phyloP scores from a whole-genome alignment of 2,797 vertebrate species.

The Ara ararauna region DNA sequence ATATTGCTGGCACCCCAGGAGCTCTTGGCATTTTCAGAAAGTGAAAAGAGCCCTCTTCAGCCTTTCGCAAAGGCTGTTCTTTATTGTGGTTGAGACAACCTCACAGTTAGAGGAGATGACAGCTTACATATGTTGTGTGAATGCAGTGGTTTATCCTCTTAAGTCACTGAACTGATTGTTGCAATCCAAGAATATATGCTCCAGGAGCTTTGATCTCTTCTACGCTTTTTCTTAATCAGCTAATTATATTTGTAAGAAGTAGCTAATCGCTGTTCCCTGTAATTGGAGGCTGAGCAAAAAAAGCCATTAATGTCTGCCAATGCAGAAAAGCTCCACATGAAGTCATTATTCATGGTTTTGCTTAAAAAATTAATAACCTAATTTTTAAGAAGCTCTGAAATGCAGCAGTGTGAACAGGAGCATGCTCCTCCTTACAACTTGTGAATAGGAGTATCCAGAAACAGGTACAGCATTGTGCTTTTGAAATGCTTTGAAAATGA shows the following conservation, averaged over 20 bases:
- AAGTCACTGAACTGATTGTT: background rate
- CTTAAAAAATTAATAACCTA: background rate
- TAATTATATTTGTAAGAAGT: slow-evolving; percentile 44
- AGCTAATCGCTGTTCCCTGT: slow-evolving; percentile 18
- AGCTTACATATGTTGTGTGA: slow-evolving; percentile 21
- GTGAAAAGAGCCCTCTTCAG: background rate
- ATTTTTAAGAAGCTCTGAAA: slow-evolving; percentile 1
- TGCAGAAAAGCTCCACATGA: slow-evolving; percentile 24
- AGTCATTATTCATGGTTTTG: slow-evolving; percentile 10
- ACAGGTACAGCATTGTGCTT: background rate
- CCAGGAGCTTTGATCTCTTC: slow-evolving; percentile 27
- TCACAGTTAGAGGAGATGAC: slow-evolving; percentile 42
- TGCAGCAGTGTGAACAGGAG: background rate
- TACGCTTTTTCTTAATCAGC: slow-evolving; percentile 18
- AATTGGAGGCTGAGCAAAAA: slow-evolving; percentile 28
- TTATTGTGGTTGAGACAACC: slow-evolving; percentile 29
- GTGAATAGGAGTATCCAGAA: background rate
- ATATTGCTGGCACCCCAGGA: slow-evolving; percentile 19
- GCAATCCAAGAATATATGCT: background rate
- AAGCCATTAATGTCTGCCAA: background rate
- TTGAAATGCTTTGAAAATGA: background rate
- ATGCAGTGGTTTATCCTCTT: slow-evolving; percentile 34
- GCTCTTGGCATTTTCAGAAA: slow-evolving; percentile 38
- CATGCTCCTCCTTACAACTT: background rate
- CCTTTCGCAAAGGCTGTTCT: slow-evolving; percentile 40